Percentiles rank a stretch among this genome's conserved stretches.
phyloP scores from a whole-genome alignment of 92 coral and sea anemone species.

The Paramuricea clavata region DNA sequence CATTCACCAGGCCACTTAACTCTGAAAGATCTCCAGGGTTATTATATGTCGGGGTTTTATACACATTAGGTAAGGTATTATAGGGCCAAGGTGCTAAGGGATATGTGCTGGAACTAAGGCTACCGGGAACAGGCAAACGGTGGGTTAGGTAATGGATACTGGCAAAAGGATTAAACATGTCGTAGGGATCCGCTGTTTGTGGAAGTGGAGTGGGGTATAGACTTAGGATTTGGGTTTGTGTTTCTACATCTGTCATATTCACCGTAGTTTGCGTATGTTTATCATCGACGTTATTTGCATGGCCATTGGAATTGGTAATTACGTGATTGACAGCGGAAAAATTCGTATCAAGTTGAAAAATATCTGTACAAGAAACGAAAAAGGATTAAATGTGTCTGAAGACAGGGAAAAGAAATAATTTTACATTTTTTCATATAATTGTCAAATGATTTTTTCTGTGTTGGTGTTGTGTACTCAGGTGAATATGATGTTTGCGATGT shows the following conservation, averaged over 20 bases:
- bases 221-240: slow-evolving; percentile 32
- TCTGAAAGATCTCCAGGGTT: slow-evolving; percentile 17
- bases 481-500: too few species aligned
- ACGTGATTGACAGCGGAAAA: not conserved
- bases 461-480: too few species aligned
- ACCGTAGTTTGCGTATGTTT: slow-evolving; percentile 36
- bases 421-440: too few species aligned
- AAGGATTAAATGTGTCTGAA: not conserved
- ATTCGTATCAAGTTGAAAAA: slow-evolving; percentile 19
- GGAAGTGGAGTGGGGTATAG: slow-evolving; percentile 23
- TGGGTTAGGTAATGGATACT: slow-evolving; percentile 14
- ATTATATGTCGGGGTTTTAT: not conserved
- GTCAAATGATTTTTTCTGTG: too few species aligned
- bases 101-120: not conserved
- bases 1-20: slow-evolving; percentile 25
- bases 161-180: slow-evolving; percentile 31
- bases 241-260: slow-evolving; percentile 27
- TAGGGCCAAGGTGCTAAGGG: slow-evolving; percentile 26
- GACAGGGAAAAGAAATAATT: too few species aligned
- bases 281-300: not conserved
- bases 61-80: slow-evolving; percentile 32
- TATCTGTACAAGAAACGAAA: slow-evolving; percentile 24
- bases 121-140: slow-evolving; percentile 35
- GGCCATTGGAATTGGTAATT: not conserved
- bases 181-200: slow-evolving; percentile 37